Evolutionary conservation across 2,797 vertebrate species (phyloP), one percentile per base, ranked within the genome.

Genomic region (Sciurus carolinensis): DNA sequence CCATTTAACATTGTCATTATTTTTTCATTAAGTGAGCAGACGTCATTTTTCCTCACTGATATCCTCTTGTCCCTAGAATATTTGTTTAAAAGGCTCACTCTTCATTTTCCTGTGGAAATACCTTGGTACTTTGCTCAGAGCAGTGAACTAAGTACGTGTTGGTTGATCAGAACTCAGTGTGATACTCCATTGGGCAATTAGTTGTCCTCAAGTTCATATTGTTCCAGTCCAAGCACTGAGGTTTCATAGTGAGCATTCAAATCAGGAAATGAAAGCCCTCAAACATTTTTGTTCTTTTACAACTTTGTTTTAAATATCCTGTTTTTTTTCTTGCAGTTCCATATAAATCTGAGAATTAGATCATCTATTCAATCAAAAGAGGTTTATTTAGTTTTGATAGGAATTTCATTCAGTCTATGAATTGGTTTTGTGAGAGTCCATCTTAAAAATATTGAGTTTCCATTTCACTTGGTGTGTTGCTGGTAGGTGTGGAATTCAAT

Each of bases 141-240:
- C 11, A 42, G 33, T 67, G 28, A 59, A 33, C 1, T 66, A 26
- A 0, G 2, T 39, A 5, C 26, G 20, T 14, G 4, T n/a, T 36
- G 18, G 20, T 39, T 28, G 1, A n/a, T 36, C 14, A 59, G 62
- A 79, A 92, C 18, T 44, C 5, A 12, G 22, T 1, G 9, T 12
- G n/a, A 22, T 76, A 3, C 5, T 64, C 3, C 13, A 8, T 10
- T 81, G 30, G 36, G 52, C 3, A 4, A 28, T 15, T 81, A 30
- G 5, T 36, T 17, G 30, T 13, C 30, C 17, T 75, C 39, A 57
- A 62, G 69, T 15, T 17, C 6, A 79, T n/a, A 3, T 3, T 9
- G 9, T 1, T 5, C 0, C 8, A 1, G 13, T 20, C 39, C n/a
- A 6, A 52, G 5, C 33, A 42, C 5, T 7, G 6, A 1, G 22